Conservation (phyloP, 2,888 invertebrate species). For the Dryomyza anilis region DNA sequence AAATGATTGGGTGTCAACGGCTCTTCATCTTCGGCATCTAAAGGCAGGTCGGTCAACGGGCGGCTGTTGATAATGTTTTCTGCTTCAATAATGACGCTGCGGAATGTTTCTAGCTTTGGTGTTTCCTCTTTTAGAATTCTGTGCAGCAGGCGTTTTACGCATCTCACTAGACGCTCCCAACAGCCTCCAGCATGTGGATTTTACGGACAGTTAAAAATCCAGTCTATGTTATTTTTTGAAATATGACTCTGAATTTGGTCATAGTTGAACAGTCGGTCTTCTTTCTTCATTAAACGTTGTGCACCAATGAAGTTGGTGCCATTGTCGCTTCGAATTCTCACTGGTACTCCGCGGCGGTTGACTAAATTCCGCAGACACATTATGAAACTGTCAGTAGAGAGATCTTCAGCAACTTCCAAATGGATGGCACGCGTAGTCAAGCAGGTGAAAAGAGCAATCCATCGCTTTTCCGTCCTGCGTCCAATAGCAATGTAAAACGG, state of each 20-base stretch:
- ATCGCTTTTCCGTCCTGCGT: constrained; percentile 17
- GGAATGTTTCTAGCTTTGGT: constrained; percentile 19
- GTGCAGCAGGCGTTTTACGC: constrained; percentile 24
- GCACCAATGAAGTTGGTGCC: constrained; percentile 29
- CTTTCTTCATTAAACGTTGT: neutral
- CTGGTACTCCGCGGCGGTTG: constrained; percentile 22
- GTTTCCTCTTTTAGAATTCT: constrained; percentile 20
- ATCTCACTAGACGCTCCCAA: constrained; percentile 30
- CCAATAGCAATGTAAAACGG: constrained; percentile 5
- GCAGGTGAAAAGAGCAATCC: constrained; percentile 24
- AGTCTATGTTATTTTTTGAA: constrained; percentile 23
- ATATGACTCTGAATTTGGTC: neutral
- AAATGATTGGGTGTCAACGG: constrained; percentile 31
- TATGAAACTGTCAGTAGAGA: constrained; percentile 7
- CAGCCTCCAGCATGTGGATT: too few species aligned
- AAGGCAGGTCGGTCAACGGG: too few species aligned
- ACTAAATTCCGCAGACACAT: constrained; percentile 3
- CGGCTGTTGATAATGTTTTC: constrained; percentile 33
- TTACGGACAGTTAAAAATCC: constrained; percentile 36
- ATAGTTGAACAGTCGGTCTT: neutral
- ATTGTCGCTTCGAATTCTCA: constrained; percentile 29
- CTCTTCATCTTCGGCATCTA: too few species aligned
- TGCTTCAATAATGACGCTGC: constrained; percentile 25
- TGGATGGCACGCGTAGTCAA: constrained; percentile 14
- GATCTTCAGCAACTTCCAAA: constrained; percentile 5